Conservation (phyloP, 2,113 vertebrate genomes). For the Laterallus jamaicensis region DNA sequence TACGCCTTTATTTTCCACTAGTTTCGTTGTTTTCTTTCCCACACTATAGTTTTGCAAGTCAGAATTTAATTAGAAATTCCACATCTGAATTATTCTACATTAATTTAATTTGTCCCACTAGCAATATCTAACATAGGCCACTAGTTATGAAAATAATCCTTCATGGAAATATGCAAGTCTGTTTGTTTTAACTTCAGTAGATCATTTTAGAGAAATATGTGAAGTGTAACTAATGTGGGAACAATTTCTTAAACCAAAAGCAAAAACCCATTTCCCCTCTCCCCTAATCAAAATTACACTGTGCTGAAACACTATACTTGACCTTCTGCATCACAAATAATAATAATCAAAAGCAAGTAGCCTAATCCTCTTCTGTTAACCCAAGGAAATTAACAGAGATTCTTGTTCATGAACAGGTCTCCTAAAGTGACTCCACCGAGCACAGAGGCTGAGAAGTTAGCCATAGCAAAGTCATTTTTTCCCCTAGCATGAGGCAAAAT, state of each 20-base stretch:
- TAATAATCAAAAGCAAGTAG: conserved; percentile 27
- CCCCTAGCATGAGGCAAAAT: background rate
- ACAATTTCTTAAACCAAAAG: background rate
- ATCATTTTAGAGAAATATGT: background rate
- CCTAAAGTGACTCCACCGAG: background rate
- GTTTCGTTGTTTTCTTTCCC: background rate
- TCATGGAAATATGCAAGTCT: background rate
- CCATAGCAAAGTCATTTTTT: background rate
- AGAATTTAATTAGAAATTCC: conserved; percentile 15
- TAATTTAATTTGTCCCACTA: conserved; percentile 18
- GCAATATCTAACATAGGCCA: background rate
- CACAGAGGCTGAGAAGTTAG: background rate
- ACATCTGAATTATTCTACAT: background rate
- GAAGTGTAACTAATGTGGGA: background rate
- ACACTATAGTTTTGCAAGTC: background rate
- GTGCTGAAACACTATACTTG: background rate
- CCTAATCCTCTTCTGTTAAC: background rate
- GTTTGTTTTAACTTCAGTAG: conserved; percentile 20
- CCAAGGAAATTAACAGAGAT: conserved; percentile 9
- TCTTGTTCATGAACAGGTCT: background rate
- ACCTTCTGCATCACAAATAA: background rate
- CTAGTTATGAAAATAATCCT: conserved; percentile 23
- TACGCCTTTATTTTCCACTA: background rate
- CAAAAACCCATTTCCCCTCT: background rate
- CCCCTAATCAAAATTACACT: background rate